Percentiles rank a stretch among this genome's conserved stretches.
These are phyloP conservation scores for Caenorhabditis latens DNA, from an alignment of 1,140 invertebrate genomes.

Conservation along the genomic window DNA sequence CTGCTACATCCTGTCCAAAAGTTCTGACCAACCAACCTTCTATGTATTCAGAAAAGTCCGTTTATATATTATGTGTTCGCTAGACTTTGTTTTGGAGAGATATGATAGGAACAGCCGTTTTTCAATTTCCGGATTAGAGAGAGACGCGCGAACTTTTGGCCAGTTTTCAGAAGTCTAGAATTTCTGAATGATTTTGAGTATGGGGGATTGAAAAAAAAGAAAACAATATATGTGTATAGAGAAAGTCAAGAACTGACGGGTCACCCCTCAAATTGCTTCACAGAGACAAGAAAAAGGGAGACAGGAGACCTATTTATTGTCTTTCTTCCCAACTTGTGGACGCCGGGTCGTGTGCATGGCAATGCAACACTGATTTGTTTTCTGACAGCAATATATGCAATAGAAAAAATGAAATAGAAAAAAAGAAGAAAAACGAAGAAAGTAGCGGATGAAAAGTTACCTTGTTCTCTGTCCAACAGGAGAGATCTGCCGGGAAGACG, in stretches of 20 bases:
- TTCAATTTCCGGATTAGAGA: neutral
- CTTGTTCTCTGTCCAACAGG: constrained; percentile 55
- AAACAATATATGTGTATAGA: neutral
- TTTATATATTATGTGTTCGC: too few relatives aligned
- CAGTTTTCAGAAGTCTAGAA: too few relatives aligned
- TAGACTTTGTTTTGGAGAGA: too few relatives aligned
- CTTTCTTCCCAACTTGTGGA: neutral
- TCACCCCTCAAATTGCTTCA: constrained; percentile 28
- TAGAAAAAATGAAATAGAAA: neutral
- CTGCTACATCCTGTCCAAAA: too few relatives aligned
- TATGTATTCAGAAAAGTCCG: too few relatives aligned
- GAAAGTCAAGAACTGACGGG: constrained; percentile 3
- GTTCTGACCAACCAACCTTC: too few relatives aligned
- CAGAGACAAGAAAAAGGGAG: neutral
- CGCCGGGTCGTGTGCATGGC: neutral
- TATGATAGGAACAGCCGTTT: neutral
- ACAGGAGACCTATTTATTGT: constrained; percentile 44
- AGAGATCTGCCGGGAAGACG: constrained; percentile 52
- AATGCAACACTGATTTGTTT: constrained; percentile 46
- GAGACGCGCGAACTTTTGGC: too few relatives aligned
- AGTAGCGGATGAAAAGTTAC: neutral
- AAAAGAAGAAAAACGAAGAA: neutral
- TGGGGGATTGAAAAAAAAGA: neutral
- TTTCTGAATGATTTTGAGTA: too few relatives aligned
- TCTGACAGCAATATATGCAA: neutral